These are phyloP conservation scores for Paraplagusia blochii DNA, from an alignment of 2,113 vertebrate species.

Conservation along the genomic window DNA sequence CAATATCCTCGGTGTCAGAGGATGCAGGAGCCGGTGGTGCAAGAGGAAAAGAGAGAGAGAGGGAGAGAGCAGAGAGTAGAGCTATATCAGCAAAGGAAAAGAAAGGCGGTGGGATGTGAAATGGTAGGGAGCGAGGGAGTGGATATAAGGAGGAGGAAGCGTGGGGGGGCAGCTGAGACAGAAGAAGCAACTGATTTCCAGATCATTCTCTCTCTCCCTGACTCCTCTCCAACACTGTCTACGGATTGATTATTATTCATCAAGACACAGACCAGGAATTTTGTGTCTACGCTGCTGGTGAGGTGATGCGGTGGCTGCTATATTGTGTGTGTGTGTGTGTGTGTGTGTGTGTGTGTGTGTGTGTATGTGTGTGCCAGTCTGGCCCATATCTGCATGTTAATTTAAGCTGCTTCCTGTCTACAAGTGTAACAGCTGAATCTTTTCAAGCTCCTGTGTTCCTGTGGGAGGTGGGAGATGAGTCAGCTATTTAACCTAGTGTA, in stretches of 20 bases:
- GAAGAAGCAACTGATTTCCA: constrained; percentile 50
- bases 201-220: constrained; percentile 26
- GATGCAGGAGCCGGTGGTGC: constrained; percentile 40
- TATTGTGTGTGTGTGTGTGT: constrained; percentile 27
- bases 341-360: constrained; percentile 22
- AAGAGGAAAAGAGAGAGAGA: constrained; percentile 7
- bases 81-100: constrained; percentile 17
- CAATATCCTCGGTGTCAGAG: constrained; percentile 44
- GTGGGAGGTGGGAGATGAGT: constrained; percentile 3
- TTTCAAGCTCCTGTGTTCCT: constrained; percentile 1
- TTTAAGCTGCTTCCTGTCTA: constrained; percentile 23
- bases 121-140: constrained; percentile 21
- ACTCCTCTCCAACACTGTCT: constrained; percentile 21
- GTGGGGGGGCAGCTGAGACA: constrained; percentile 37
- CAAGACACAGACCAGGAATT: constrained; percentile 45
- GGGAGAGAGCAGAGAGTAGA: constrained; percentile 22
- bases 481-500: constrained; percentile 8
- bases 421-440: constrained; percentile 12
- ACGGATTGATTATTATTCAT: constrained; percentile 56
- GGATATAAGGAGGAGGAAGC: constrained; percentile 24
- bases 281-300: constrained; percentile 47
- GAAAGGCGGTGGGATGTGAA: constrained; percentile 25
- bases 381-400: constrained; percentile 27
- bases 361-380: constrained; percentile 25
- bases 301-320: constrained; percentile 53